Evolutionary conservation across 1,140 invertebrate genomes (phyloP), one percentile per base, ranked within the genome.

Genomic region (Aplysia californica): DNA sequence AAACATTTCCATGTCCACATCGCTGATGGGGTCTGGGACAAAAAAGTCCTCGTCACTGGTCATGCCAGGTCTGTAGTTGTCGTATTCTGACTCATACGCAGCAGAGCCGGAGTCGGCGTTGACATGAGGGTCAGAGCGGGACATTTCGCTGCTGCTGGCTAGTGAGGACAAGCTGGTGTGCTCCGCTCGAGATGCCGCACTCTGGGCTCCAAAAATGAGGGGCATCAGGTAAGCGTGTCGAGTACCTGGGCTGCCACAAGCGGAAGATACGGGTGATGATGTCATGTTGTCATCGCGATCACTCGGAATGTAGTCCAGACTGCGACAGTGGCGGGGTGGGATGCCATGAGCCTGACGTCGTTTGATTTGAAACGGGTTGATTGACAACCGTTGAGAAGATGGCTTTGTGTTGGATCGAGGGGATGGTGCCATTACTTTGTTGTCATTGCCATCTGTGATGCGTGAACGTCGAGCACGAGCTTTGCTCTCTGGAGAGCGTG

Each of bases 81-180:
- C 93, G 86, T 95, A 95, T 84, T 96, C 95, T 1, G 94, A 95
- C 90, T 96, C 95, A 87, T 96, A 96, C 76, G 87, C 88, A 10
- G 83, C 79, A 21, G 88, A 89, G n/a, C 85, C 78, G 0, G 84
- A 85, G 64, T 89, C 87, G 31, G 83, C 80, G 69, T 87, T 86
- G 6, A 88, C 67, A 23, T 81, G 80, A 1, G 86, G 83, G 77
- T 88, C 88, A 70, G 87, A 87, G 26, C 81, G 78, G 0, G 88
- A 89, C 84, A 89, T 85, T 77, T 88, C 88, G 76, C 87, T 88
- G 68, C 87, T 84, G 61, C 84, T 87, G 10, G 83, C 85, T 6
- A 88, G 79, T 0, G 87, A 88, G 0, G 87, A 88, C 35, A 89
- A 68, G 76, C 88, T 89, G 50, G 78, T 75, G 55, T 80, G 81